A percentile compares a stretch with the other conserved stretches of the same genome.
Evolutionary conservation across 2,113 vertebrate genomes (phyloP).

Genomic region (Dicerorhinus sumatrensis): DNA sequence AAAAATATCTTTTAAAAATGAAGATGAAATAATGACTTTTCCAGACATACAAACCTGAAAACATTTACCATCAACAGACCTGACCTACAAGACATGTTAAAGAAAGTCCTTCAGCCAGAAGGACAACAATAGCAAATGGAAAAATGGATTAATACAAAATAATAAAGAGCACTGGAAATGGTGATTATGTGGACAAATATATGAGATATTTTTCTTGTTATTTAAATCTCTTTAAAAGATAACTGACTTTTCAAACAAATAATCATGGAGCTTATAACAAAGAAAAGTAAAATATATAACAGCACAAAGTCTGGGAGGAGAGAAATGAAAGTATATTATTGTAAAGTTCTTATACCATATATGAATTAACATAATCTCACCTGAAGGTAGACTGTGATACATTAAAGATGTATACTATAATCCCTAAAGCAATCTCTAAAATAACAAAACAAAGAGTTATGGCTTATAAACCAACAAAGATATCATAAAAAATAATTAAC

Average conservation of each 20-base stretch:
- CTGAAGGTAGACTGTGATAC: background rate
- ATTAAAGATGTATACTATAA: background rate
- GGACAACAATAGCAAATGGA: background rate
- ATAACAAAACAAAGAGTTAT: background rate
- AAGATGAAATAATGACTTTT: background rate
- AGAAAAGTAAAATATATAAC: background rate
- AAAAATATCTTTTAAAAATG: conserved; percentile 31
- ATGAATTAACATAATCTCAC: background rate
- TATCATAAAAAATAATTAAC: background rate
- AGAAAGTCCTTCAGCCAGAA: background rate
- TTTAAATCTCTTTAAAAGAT: background rate
- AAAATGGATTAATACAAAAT: background rate
- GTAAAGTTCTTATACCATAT: background rate
- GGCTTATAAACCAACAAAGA: background rate
- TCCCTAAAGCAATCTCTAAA: background rate
- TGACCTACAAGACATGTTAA: background rate
- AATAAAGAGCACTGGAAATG: background rate
- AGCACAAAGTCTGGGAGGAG: background rate
- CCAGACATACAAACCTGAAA: background rate
- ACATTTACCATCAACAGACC: background rate
- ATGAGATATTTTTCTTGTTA: background rate
- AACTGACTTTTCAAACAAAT: background rate
- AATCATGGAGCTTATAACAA: background rate
- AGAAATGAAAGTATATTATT: background rate
- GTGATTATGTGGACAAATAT: background rate